phyloP scores from a whole-genome alignment of 2,113 vertebrate genomes.

The Lophotis ruficrista region DNA sequence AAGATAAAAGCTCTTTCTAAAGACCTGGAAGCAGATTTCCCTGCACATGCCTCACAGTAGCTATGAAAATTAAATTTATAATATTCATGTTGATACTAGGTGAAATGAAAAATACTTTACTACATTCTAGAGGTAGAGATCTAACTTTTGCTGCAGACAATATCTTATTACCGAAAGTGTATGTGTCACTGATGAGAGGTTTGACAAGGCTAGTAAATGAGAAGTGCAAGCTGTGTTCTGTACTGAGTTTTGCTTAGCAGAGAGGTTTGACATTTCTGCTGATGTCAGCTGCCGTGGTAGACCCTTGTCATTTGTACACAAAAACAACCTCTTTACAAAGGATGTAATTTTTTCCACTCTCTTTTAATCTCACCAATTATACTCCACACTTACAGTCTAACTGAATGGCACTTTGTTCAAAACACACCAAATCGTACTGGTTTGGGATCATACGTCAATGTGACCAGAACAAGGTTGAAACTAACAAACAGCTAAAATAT shows the following conservation, averaged over 20 bases:
- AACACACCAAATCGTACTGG: background rate
- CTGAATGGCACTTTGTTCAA: background rate
- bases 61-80: background rate
- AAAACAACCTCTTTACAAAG: background rate
- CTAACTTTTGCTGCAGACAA: background rate
- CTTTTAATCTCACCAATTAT: background rate
- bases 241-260: background rate
- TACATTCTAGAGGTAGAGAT: background rate
- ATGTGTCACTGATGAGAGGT: background rate
- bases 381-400: background rate
- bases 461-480: background rate
- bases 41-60: rapidly evolving
- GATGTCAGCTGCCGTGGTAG: slow-evolving; percentile 16
- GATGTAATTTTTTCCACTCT: background rate
- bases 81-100: background rate
- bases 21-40: background rate
- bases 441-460: background rate
- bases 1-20: background rate
- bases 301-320: background rate
- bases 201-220: slow-evolving; percentile 23
- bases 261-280: slow-evolving; percentile 17
- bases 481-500: slow-evolving; percentile 5
- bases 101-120: background rate
- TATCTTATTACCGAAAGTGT: background rate
- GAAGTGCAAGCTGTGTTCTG: background rate